Evolutionary conservation across 2,888 invertebrate species (phyloP).

Genomic region (Allolobophora icterica): DNA sequence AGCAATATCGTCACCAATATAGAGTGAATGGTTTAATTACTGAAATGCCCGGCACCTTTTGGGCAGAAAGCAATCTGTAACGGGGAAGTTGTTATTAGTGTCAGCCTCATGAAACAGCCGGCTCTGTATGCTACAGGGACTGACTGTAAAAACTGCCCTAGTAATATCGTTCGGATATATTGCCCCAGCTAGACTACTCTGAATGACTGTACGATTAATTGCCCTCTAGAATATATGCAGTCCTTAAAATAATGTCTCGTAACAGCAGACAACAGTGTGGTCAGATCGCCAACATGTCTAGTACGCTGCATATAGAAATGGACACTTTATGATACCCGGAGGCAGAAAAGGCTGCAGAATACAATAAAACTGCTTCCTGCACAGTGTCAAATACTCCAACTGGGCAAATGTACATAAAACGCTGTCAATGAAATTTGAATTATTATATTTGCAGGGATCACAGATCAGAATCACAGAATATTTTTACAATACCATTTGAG

Average conservation of each 20-base stretch:
- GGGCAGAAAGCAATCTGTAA: neutral
- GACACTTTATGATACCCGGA: neutral
- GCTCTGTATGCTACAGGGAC: neutral
- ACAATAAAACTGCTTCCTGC: neutral
- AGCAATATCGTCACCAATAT: neutral
- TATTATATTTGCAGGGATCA: neutral
- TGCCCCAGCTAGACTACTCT: neutral
- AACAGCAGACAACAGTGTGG: neutral
- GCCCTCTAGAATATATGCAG: neutral
- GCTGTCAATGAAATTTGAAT: neutral
- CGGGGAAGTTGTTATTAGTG: neutral
- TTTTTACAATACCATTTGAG: neutral
- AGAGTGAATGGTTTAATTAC: neutral
- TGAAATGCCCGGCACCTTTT: neutral
- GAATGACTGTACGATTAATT: neutral
- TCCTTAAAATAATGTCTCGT: neutral
- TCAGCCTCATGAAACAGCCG: neutral
- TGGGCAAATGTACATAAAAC: neutral
- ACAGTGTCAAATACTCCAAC: neutral
- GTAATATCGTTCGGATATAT: neutral
- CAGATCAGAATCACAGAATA: neutral
- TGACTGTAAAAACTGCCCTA: conserved; percentile 17
- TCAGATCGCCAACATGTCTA: neutral
- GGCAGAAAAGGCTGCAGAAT: neutral
- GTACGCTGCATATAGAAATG: neutral